Evolutionary conservation across 2,113 vertebrate genomes (phyloP), one percentile per base, ranked within the genome.

Genomic region (Microcebus ravelobensis): DNA sequence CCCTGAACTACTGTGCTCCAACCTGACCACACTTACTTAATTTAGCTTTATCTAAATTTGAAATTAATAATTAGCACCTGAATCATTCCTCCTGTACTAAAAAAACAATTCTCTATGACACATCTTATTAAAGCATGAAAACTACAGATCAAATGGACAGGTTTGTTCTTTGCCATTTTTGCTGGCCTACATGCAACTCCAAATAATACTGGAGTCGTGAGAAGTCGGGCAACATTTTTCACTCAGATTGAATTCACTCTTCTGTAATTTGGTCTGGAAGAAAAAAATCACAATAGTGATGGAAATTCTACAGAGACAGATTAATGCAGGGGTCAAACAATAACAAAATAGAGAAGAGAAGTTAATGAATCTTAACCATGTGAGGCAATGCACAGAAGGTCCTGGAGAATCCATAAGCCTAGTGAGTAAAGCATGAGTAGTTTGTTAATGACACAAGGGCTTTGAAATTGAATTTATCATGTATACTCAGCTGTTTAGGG

Each of bases 251-350:
- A 98, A 98, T 98, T 98, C 97, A 97, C 96, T 98, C 95, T 96
- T 88, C 83, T 91, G 92, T 98, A 98, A 98, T 98, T 98, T 98
- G 92, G 94, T 98, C 97, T 98, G 97, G 93, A 95, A 98, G 97
- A 97, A 98, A 98, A 67, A 67, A 63, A 94, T 55, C 52, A 55
- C 87, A 97, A 96, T 92, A 96, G 67, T 94, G 94, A 98, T 98
- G 97, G 96, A 98, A 98, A 98, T 98, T 98, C 98, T 98, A 97
- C 86, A 97, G 97, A 98, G 98, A 93, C 95, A 74, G 98, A 99
- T 98, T 98, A 98, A 98, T 98, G 98, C 96, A 97, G 98, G 97
- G 98, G 97, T 99, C 97, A 98, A 98, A 98, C 97, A 98, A 98
- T 98, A 98, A 98, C 97, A 98, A 98, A 98, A 98, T 97, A 98